Evolutionary conservation across 2,888 invertebrate species (phyloP).

Genomic region (Entomobrya multifasciata): DNA sequence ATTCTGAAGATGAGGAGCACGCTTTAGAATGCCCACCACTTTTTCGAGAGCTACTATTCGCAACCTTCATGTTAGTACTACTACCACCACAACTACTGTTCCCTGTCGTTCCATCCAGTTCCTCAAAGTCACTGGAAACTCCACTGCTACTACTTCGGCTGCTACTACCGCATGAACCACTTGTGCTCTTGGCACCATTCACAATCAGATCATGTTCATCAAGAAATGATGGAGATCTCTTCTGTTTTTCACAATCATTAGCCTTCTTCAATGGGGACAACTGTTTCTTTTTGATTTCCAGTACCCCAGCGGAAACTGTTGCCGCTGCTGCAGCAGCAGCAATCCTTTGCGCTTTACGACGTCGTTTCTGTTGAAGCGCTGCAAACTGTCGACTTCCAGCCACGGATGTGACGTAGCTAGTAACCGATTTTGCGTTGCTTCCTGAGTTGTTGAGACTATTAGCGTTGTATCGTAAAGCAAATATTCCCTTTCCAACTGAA

Average conservation of each 20-base stretch:
- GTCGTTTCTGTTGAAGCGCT: constrained; percentile 71
- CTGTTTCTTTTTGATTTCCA: not conserved
- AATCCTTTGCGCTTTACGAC: constrained; percentile 58
- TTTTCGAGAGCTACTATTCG: constrained; percentile 36
- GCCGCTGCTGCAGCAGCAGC: constrained; percentile 43
- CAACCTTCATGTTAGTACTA: constrained; percentile 49
- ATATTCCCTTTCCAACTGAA: constrained; percentile 48
- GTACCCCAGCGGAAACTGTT: not conserved
- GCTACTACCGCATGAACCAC: constrained; percentile 66
- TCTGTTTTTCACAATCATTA: constrained; percentile 10
- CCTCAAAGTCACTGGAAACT: constrained; percentile 73
- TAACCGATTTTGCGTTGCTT: constrained; percentile 7
- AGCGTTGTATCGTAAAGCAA: constrained; percentile 53
- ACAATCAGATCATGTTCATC: constrained; percentile 62
- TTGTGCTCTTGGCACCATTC: constrained; percentile 57
- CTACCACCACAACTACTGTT: constrained; percentile 13
- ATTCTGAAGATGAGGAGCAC: constrained; percentile 65
- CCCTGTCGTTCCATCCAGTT: constrained; percentile 58
- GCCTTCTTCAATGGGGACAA: not conserved
- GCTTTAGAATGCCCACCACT: constrained; percentile 50
- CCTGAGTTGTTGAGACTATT: constrained; percentile 4
- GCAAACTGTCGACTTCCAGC: constrained; percentile 61
- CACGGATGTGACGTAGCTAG: constrained; percentile 49
- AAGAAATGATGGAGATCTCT: constrained; percentile 41
- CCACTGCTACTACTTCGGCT: constrained; percentile 71